Conservation (phyloP, 2,113 vertebrate species). For the Bujurquina vittata region DNA sequence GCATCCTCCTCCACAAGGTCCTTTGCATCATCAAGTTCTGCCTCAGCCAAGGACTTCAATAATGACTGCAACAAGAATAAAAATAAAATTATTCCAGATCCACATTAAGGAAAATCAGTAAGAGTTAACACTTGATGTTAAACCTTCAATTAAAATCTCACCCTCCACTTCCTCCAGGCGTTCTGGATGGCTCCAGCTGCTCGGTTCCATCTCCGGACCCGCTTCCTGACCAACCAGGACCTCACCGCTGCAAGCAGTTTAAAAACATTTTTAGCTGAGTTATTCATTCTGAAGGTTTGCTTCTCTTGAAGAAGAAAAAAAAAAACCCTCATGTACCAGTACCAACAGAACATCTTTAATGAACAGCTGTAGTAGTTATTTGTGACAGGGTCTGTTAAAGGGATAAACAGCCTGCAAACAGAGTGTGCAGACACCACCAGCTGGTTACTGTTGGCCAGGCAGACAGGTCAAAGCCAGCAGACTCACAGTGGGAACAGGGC, state of each 20-base stretch:
- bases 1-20: conserved; percentile 65
- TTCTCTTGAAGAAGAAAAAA: background rate
- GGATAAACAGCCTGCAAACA: conserved; percentile 22
- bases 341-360: conserved; percentile 1
- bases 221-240: conserved; percentile 87
- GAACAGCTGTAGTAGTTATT: background rate
- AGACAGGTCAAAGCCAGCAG: conserved; percentile 31
- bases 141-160: conserved; percentile 70
- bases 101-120: background rate
- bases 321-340: background rate
- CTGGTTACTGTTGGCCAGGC: conserved; percentile 24
- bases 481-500: background rate
- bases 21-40: conserved; percentile 85
- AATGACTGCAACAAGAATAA: conserved; percentile 65
- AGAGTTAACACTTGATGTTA: background rate
- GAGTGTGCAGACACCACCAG: conserved; percentile 25
- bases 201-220: conserved; percentile 78
- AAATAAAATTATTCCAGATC: background rate
- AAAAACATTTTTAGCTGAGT: background rate
- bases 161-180: conserved; percentile 89
- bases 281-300: background rate
- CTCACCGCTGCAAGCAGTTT: conserved; percentile 79
- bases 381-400: conserved; percentile 1
- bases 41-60: conserved; percentile 83
- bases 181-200: conserved; percentile 84